These are phyloP conservation scores for Harpagus bidentatus DNA, from an alignment of 2,113 vertebrate species.

Conservation along the genomic window DNA sequence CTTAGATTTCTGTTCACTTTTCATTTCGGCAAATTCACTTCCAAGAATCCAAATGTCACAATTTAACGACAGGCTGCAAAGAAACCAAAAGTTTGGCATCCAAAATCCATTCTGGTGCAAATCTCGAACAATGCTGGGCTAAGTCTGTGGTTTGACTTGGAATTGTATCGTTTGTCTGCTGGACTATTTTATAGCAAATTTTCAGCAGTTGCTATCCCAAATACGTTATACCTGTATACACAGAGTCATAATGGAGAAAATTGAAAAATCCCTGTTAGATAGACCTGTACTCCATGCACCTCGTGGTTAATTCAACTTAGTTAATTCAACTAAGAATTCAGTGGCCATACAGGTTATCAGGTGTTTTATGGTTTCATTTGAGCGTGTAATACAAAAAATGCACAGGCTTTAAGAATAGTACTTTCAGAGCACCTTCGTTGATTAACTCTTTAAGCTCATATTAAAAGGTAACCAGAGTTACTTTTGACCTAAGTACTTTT, in stretches of 20 bases:
- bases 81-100: neutral
- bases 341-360: neutral
- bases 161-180: neutral
- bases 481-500: neutral
- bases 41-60: neutral
- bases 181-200: neutral
- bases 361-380: neutral
- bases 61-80: neutral
- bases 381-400: neutral
- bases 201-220: neutral
- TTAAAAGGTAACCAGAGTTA: neutral
- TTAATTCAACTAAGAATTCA: neutral
- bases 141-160: too few species aligned
- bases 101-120: neutral
- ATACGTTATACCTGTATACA: neutral
- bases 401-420: neutral
- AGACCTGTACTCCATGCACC: too few species aligned
- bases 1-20: neutral
- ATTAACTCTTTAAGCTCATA: neutral
- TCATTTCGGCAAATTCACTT: neutral
- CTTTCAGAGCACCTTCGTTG: neutral
- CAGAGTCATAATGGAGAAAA: neutral
- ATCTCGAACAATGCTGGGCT: neutral
- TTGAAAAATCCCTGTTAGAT: neutral
- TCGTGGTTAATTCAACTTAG: too few species aligned